phyloP scores from a whole-genome alignment of 2,888 invertebrate species.

The Hypselothyrea guttata region DNA sequence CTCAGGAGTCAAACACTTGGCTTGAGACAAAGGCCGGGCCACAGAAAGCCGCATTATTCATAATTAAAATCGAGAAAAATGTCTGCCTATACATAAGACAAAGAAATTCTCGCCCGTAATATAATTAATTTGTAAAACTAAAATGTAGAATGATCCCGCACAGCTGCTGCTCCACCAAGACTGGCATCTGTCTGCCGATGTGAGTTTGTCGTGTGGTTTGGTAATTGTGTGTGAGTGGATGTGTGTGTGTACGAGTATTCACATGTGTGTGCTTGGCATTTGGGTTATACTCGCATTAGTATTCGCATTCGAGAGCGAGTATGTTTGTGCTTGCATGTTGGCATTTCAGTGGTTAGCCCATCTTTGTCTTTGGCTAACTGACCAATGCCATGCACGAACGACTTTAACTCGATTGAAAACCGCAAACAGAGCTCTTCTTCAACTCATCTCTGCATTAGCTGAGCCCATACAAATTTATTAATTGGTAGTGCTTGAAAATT shows the following conservation, averaged over 20 bases:
- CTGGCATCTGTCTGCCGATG: slow-evolving; percentile 14
- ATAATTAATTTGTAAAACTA: slow-evolving; percentile 62
- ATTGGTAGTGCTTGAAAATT: slow-evolving; percentile 23
- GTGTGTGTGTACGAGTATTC: background rate
- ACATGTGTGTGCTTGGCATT: background rate
- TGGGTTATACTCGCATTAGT: too few species aligned
- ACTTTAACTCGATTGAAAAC: slow-evolving; percentile 40
- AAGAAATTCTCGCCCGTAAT: slow-evolving; percentile 28
- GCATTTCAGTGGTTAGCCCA: slow-evolving; percentile 43
- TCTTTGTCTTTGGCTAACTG: slow-evolving; percentile 27
- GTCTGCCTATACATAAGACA: slow-evolving; percentile 8
- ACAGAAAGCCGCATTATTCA: slow-evolving; percentile 52
- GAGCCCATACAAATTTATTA: slow-evolving; percentile 37
- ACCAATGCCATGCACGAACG: slow-evolving; percentile 36
- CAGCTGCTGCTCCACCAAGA: slow-evolving; percentile 3
- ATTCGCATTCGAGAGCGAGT: background rate
- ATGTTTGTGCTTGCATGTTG: slow-evolving; percentile 33
- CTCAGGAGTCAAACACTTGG: slow-evolving; percentile 5
- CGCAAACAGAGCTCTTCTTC: slow-evolving; percentile 16
- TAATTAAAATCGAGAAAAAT: slow-evolving; percentile 68
- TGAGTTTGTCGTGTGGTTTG: slow-evolving; percentile 41
- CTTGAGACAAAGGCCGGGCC: slow-evolving; percentile 10
- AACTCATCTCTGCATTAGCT: background rate
- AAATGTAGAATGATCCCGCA: background rate
- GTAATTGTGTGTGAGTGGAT: slow-evolving; percentile 1